Percentiles rank a stretch among this genome's conserved stretches.
phyloP scores from a whole-genome alignment of 2,888 invertebrate species.

The Chloromyia formosa region DNA sequence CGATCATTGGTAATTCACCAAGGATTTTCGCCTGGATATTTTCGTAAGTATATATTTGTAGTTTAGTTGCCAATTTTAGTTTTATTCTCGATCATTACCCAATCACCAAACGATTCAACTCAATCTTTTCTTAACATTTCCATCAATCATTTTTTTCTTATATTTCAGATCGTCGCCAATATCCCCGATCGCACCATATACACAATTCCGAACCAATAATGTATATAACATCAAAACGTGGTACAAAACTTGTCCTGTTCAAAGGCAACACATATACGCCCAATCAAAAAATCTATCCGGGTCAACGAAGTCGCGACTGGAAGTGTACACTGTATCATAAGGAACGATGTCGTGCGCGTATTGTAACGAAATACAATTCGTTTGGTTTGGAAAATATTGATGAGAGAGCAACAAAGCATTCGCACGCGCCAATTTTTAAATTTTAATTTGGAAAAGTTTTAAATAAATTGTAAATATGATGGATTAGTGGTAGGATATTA shows the following conservation, averaged over 20 bases:
- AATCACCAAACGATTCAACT: too few species aligned
- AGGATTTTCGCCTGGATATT: too few species aligned
- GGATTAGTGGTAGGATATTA: background rate
- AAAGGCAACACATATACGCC: conserved; percentile 62
- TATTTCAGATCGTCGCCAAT: background rate
- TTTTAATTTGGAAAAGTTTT: too few species aligned
- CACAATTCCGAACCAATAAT: conserved; percentile 22
- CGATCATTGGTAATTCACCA: too few species aligned
- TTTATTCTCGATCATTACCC: too few species aligned
- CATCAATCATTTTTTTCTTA: too few species aligned
- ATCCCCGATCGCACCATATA: background rate
- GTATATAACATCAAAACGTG: conserved; percentile 49
- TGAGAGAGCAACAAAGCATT: conserved; percentile 56
- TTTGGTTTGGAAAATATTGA: conserved; percentile 55
- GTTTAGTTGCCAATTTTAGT: too few species aligned
- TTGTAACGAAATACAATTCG: conserved; percentile 56
- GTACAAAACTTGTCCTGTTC: conserved; percentile 53
- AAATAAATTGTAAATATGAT: too few species aligned
- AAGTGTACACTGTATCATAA: conserved; percentile 64
- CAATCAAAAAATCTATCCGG: conserved; percentile 58
- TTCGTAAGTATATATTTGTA: too few species aligned
- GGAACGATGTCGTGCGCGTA: conserved; percentile 59
- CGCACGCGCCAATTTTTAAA: conserved; percentile 57
- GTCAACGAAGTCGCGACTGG: conserved; percentile 60
- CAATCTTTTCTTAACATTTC: background rate